phyloP scores from a whole-genome alignment of 64 coral and sea anemone species.

The Exaiptasia diaphana region DNA sequence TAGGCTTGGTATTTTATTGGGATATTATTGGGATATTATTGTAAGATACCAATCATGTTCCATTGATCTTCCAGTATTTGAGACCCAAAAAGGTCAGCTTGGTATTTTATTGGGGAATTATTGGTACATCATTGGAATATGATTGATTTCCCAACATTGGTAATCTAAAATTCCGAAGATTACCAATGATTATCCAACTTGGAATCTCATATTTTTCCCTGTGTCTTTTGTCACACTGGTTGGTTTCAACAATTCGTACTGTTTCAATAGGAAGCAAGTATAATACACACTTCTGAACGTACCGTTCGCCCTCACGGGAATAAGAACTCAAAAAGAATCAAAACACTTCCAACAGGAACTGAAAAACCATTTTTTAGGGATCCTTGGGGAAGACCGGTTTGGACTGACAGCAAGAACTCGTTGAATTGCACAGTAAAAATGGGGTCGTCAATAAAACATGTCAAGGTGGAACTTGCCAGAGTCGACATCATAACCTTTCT shows the following conservation, averaged over 20 bases:
- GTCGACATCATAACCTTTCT: not conserved
- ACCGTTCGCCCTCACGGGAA: too few relatives aligned
- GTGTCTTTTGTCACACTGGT: not conserved
- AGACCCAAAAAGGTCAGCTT: not conserved
- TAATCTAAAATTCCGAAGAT: not conserved
- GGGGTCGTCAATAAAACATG: too few relatives aligned
- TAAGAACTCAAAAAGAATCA: too few relatives aligned
- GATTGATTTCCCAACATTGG: constrained; percentile 9
- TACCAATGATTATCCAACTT: constrained; percentile 44
- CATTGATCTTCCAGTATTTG: constrained; percentile 29
- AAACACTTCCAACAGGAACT: too few relatives aligned
- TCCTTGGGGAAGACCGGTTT: too few relatives aligned
- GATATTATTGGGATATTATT: constrained; percentile 30
- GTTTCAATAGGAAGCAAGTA: too few relatives aligned
- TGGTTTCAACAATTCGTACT: not conserved
- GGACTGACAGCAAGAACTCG: too few relatives aligned
- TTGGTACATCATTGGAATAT: not conserved
- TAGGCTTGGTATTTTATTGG: constrained; percentile 17
- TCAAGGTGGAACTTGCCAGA: not conserved
- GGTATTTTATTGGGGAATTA: not conserved
- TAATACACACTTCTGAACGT: too few relatives aligned
- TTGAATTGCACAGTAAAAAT: too few relatives aligned
- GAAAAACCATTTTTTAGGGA: too few relatives aligned
- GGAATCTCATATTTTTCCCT: constrained; percentile 29
- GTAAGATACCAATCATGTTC: not conserved